Evolutionary conservation across 2,113 vertebrate genomes (phyloP), one percentile per base, ranked within the genome.

Genomic region (Callaeas wilsoni): DNA sequence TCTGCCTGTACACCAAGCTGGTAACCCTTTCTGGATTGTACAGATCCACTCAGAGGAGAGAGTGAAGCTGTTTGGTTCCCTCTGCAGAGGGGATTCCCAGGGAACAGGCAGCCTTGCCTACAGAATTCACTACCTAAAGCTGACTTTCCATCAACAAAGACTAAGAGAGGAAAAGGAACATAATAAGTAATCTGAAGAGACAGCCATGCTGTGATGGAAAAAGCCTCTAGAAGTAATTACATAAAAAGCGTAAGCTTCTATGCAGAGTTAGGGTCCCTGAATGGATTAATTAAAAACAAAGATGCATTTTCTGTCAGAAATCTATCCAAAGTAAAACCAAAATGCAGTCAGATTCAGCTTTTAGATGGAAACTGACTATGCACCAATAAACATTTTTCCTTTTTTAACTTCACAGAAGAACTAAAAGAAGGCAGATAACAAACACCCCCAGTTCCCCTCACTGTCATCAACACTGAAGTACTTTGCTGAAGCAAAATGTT

Each of bases 31-130:
- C 39, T 78, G 32, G 73, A 30, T 13, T 13, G 37, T 33, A 26
- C 42, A 78, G 64, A 33, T 68, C 21, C 0, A 1, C 30, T 70
- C 0, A 0, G 46, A 78, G 46, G 26, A 74, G 42, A 11, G 5
- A 63, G 35, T 11, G 22, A 56, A 42, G 35, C 33, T 81, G 16
- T 11, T 65, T 26, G 10, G 17, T 2, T 44, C 27, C 25, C 46
- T 69, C 25, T 75, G 44, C 16, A 27, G 47, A 69, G 35, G 12
- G 12, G 4, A 30, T 41, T 79, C 41, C 63, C 67, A 39, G 30
- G 47, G 32, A 91, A 64, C 26, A 50, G 44, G 42, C 46, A 55
- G 39, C 65, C 29, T 42, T 41, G 30, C 49, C 29, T 49, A 4
- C 29, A 16, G 12, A 41, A 42, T 53, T 84, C 49, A 27, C 52